Base-by-base conservation (phyloP, 2,888 invertebrate genomes). In the Drosophila kokeensis region DNA sequence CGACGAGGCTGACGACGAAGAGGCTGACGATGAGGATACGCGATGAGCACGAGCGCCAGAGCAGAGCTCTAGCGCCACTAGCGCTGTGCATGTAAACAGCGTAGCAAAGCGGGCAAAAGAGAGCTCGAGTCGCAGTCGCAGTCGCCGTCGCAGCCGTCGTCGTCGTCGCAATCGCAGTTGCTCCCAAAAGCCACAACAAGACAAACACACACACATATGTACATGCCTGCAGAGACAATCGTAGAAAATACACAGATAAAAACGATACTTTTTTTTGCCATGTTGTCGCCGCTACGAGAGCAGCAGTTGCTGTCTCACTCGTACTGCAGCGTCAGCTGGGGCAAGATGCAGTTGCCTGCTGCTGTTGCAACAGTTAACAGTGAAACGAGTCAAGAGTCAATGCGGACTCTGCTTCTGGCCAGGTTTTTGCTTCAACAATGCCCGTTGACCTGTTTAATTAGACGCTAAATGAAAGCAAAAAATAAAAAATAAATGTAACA, bases 221-320 rank as follows among this genome's bases (percentile, higher is more conserved):
- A 61, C 67, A 80, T 83, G 81, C 83, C 82, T 78, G 72, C 80
- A 68, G 73, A 79, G 74, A 81, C 83, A 85, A 85, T 86, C 89
- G 84, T 85, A 83, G 81, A 75, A 86, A 57, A 55, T 27, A 87
- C 84, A 85, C 79, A 86, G 87, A 89, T 87, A 87, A 87, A 86
- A 87, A 89, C 55, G 87, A 89, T 87, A 87, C 89, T 89, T n/a
- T 30, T 15, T 34, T 81, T 54, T 79, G 78, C 83, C 73, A 72
- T 77, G 65, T 77, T 72, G 61, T 73, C 76, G 54, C n/a, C 21
- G 21, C 69, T 73, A 74, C 73, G 68, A 68, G 52, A 57, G 69
- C 79, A 78, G 62, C 74, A 66, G 61, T 50, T 57, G 53, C 57
- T 18, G 36, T 74, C 80, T 71, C 79, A 27, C 67, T 78, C 61